Conservation (phyloP, 2,888 invertebrate species). For the Harmothoe impar region DNA sequence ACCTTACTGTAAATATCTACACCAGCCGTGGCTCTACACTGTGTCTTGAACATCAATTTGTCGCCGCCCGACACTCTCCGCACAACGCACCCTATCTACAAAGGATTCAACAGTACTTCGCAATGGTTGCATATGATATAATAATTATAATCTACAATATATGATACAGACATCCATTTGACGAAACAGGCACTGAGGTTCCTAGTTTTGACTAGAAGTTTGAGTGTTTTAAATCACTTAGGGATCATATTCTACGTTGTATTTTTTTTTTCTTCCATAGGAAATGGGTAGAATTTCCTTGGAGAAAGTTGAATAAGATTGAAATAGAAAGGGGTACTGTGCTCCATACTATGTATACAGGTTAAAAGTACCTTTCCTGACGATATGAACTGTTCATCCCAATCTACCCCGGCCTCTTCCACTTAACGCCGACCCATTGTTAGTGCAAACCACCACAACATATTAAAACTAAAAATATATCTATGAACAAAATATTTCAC, state of each 20-base stretch:
- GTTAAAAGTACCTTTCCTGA: neutral
- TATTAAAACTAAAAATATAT: no score
- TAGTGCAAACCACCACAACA: no score
- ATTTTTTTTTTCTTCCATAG: neutral
- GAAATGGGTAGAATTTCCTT: neutral
- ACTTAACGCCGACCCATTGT: no score
- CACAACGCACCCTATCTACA: neutral
- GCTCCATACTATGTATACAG: constrained; percentile 12
- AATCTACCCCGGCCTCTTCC: neutral
- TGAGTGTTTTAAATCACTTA: neutral
- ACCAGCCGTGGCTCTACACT: no score
- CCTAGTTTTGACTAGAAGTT: constrained; percentile 42
- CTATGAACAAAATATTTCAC: no score
- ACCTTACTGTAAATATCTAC: no score
- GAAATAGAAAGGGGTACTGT: neutral
- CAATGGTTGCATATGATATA: constrained; percentile 36
- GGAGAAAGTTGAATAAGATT: neutral
- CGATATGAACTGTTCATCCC: neutral
- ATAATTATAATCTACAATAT: neutral
- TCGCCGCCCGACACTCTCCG: no score
- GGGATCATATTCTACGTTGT: neutral
- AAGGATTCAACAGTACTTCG: constrained; percentile 38
- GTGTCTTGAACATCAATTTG: no score
- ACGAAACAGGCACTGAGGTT: constrained; percentile 45
- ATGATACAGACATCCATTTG: constrained; percentile 38